Conservation (phyloP, 2,113 vertebrate genomes). For the Gambusia holbrooki region DNA sequence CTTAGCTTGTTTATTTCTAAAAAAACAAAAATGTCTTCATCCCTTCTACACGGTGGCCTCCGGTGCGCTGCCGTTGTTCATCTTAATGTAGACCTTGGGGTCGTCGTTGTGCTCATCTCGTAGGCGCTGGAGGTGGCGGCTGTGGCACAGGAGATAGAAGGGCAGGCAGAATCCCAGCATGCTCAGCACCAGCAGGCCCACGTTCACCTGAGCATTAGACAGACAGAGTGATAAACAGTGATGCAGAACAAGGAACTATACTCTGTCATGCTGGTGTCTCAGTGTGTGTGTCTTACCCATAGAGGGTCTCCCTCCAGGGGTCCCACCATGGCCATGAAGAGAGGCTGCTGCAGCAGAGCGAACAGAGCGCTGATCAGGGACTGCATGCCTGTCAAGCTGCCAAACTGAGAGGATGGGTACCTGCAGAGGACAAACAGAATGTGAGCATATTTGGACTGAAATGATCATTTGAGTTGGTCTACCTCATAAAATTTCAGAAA, state of each 20-base stretch:
- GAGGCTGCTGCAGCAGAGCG: constrained; percentile 95
- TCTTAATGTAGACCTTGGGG: constrained; percentile 90
- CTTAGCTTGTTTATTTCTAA: neutral
- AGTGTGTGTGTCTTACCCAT: constrained; percentile 83
- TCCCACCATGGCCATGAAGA: constrained; percentile 95
- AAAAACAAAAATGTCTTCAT: neutral
- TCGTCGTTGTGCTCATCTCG: constrained; percentile 85
- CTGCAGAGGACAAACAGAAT: constrained; percentile 74
- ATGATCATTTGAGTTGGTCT: too few relatives aligned
- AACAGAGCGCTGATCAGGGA: constrained; percentile 96
- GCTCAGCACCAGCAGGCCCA: constrained; percentile 89
- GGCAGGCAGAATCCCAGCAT: constrained; percentile 96
- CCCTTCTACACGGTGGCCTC: constrained; percentile 88
- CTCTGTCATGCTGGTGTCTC: neutral
- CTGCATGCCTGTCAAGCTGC: constrained; percentile 96
- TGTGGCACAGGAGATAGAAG: constrained; percentile 90
- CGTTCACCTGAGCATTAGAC: constrained; percentile 86
- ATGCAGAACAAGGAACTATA: neutral
- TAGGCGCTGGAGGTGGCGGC: constrained; percentile 83
- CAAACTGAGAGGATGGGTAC: constrained; percentile 97
- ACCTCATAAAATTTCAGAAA: too few relatives aligned
- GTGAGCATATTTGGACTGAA: too few relatives aligned
- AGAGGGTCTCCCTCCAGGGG: constrained; percentile 92
- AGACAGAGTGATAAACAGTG: neutral
- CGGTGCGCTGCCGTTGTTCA: constrained; percentile 82